Base-by-base conservation (phyloP, 2,113 vertebrate genomes). In the Cyprinodon tularosa region DNA sequence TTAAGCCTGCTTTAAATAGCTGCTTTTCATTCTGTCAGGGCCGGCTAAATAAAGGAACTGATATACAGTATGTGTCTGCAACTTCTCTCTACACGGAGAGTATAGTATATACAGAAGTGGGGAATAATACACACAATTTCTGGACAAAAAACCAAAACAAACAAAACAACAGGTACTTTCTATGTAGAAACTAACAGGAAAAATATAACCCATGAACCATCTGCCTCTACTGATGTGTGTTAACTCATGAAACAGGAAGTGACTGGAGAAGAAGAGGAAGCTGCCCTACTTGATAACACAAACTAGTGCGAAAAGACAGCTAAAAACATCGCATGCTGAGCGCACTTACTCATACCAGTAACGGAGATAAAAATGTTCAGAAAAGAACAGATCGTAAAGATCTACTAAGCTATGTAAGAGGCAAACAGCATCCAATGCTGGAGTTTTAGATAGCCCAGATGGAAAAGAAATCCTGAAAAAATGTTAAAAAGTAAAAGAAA, bases 241-340 rank as follows among this genome's bases (percentile, higher is more conserved):
- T 85, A 47, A 89, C 75, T 78, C 3, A 70, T 84, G 80, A 92
- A 95, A 93, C 90, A 93, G 93, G 94, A 95, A 95, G 92, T 94
- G 89, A 84, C 91, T 81, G 83, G 38, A 84, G 60, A 85, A 80
- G 87, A 80, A 89, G 92, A 77, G 94, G 94, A 94, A 95, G 91
- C 90, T 92, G 91, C 47, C 62, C 70, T 81, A 80, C 84, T 87
- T 89, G 93, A 95, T 94, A 94, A 92, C 75, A 86, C 74, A 76
- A 81, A 71, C 80, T 81, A 82, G 12, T 74, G 79, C 81, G 85
- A 77, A 88, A 69, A 76, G 42, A 12, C 64, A 47, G 22, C 44
- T 38, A 66, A 74, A 74, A 75, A 8, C 77, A 53, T 78, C 64
- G 79, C 62, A 71, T 36, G n/a, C 17, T 53, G 40, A 68, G 62